Evolutionary conservation across 2,113 vertebrate genomes (phyloP).

Genomic region (Fregetta grallaria): DNA sequence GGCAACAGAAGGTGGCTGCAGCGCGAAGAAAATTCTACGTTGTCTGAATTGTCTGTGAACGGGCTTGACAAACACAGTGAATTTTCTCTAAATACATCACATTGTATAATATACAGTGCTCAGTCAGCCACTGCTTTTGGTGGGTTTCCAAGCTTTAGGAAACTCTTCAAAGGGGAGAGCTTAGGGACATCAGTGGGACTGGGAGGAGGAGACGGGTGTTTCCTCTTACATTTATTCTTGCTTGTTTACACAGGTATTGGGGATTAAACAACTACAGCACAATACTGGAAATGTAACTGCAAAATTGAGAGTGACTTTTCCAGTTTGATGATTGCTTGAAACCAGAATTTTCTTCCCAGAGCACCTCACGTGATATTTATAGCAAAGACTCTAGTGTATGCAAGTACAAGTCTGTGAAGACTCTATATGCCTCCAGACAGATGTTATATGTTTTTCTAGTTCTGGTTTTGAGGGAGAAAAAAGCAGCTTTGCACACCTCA

Average conservation of each 20-base stretch:
- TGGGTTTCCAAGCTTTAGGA: not conserved
- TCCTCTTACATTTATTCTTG: not conserved
- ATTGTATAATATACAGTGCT: not conserved
- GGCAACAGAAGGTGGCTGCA: constrained; percentile 3
- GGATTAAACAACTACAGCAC: not conserved
- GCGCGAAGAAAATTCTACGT: not conserved
- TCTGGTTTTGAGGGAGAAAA: not conserved
- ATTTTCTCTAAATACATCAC: not conserved
- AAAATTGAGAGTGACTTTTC: not conserved
- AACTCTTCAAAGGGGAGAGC: not conserved
- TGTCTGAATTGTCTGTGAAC: not conserved
- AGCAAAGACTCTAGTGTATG: not conserved
- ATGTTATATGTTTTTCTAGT: not conserved
- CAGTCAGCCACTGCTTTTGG: not conserved
- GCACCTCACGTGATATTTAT: not conserved
- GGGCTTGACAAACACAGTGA: not conserved
- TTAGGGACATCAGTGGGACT: not conserved
- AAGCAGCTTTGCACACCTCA: not conserved
- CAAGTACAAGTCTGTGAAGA: not conserved
- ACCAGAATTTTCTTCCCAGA: not conserved
- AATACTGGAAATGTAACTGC: not conserved
- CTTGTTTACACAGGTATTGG: not conserved
- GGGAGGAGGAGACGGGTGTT: not conserved
- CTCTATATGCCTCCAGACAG: not conserved
- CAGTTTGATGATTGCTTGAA: not conserved